Evolutionary conservation across 2,797 vertebrate species (phyloP), one percentile per base, ranked within the genome.

Genomic region (Alca torda): DNA sequence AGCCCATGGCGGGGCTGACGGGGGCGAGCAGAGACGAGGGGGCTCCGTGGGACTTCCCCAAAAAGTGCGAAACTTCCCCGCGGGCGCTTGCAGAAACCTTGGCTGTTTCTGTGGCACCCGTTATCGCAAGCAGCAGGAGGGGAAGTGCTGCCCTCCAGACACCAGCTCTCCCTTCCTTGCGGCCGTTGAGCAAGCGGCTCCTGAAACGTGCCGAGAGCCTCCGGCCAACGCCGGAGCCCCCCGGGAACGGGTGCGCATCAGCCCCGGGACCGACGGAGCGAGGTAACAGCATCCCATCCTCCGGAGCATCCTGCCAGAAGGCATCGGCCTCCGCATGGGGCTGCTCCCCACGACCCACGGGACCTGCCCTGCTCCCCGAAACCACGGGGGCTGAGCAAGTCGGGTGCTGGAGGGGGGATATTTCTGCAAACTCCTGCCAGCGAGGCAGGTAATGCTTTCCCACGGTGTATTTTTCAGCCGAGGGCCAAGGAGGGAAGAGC

Each of bases 251-350:
- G 37, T 6, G 2, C 2, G 3, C 19, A 8, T 6, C 72, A 18
- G 39, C 59, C 25, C 53, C 8, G 3, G 28, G 43, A 18, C 8
- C 0, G 0, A 5, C 33, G 9, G 60, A 63, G 37, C 0, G 2
- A 65, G 51, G 45, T 43, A 15, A 13, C 23, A 31, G 75, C 74
- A 33, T 6, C 51, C 31, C 51, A 9, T 13, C 33, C 7, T 0
- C 41, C 24, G 1, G 33, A 86, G 25, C 73, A 45, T 6, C 85
- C 54, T 15, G 3, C 46, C 9, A 15, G 35, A 3, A 18, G 54
- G 60, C 60, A 31, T 24, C 0, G 3, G 23, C 2, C 1, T 3
- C 1, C 4, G 60, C 6, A 5, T 8, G 19, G 63, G 10, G 59
- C 35, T 3, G 16, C 45, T 54, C 37, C 84, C 41, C 54, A 5